phyloP scores from a whole-genome alignment of 2,113 vertebrate species.

The human region GRCh38 chr5:36227001-36227500 shows the following conservation, averaged over 20 bases:
- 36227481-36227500: slow-evolving; percentile 91
- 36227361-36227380: slow-evolving; percentile 2
- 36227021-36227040: neutral
- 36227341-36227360: neutral
- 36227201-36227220: neutral
- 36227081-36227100: neutral
- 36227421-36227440: neutral
- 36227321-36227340: neutral
- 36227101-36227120: neutral
- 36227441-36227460: neutral
- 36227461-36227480: slow-evolving; percentile 87
- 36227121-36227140: slow-evolving; percentile 20
- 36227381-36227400: slow-evolving; percentile 11
- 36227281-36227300: slow-evolving; percentile 8
- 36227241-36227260: neutral
- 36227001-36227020: neutral
- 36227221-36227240: neutral
- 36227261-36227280: slow-evolving; percentile 39
- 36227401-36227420: neutral
- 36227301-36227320: slow-evolving; percentile 43
- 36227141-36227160: neutral
- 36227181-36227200: slow-evolving; percentile 28
- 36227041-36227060: neutral
- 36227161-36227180: neutral
- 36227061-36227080: neutral